Conservation (phyloP, 2,113 vertebrate species). For the Acrocephalus kingi region DNA sequence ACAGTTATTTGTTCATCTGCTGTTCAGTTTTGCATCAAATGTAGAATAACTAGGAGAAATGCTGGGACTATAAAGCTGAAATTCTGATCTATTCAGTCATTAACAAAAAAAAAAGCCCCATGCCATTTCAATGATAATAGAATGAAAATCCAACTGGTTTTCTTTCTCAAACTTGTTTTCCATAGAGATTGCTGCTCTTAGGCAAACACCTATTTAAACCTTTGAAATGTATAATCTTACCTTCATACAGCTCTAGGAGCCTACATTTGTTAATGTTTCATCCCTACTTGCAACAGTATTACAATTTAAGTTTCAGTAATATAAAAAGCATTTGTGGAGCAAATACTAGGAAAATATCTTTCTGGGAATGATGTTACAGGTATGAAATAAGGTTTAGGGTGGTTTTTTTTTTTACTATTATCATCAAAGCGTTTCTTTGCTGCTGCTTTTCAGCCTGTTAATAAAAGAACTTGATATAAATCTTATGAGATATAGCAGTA, state of each 20-base stretch:
- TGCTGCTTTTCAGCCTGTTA: slow-evolving; percentile 34
- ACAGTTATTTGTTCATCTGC: slow-evolving; percentile 64
- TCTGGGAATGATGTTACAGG: slow-evolving; percentile 9
- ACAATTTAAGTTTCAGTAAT: slow-evolving; percentile 62
- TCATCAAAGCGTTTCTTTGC: slow-evolving; percentile 27
- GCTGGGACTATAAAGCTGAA: slow-evolving; percentile 53
- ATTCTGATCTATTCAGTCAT: slow-evolving; percentile 74
- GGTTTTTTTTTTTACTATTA: not conserved
- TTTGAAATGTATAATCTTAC: slow-evolving; percentile 64
- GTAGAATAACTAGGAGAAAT: slow-evolving; percentile 54
- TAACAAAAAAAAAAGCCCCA: slow-evolving; percentile 63
- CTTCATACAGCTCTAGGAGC: slow-evolving; percentile 37
- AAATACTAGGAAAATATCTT: slow-evolving; percentile 26
- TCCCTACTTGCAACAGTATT: slow-evolving; percentile 44
- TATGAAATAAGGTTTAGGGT: not conserved
- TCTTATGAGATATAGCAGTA: slow-evolving; percentile 15
- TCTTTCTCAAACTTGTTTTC: slow-evolving; percentile 68
- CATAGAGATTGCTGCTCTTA: slow-evolving; percentile 55
- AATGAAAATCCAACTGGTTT: slow-evolving; percentile 71
- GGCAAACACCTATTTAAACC: slow-evolving; percentile 70
- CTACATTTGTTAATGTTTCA: slow-evolving; percentile 61
- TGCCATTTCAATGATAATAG: slow-evolving; percentile 65
- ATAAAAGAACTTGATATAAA: slow-evolving; percentile 10
- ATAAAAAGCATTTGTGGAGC: slow-evolving; percentile 47
- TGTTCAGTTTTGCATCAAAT: slow-evolving; percentile 39